These are phyloP conservation scores for Apamea crenata DNA, from an alignment of 2,888 invertebrate genomes.

Conservation along the genomic window DNA sequence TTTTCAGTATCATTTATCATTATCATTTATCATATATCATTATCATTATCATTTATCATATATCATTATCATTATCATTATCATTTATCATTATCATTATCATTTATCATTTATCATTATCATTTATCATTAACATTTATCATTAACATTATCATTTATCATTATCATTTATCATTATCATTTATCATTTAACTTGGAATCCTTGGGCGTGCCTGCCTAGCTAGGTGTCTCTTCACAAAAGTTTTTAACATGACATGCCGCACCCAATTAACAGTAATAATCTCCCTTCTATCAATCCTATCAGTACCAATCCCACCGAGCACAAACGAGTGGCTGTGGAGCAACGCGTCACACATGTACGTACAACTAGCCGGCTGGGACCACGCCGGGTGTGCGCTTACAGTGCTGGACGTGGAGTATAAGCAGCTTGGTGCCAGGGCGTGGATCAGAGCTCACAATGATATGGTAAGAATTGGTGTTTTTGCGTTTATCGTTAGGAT, in stretches of 20 bases:
- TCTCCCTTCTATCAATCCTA: conserved; percentile 27
- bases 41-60: too few relatives aligned
- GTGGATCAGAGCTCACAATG: conserved; percentile 83
- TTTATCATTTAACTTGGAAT: too few relatives aligned
- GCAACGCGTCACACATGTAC: conserved; percentile 94
- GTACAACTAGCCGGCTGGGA: conserved; percentile 96
- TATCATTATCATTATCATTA: too few relatives aligned
- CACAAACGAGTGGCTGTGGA: conserved; percentile 93
- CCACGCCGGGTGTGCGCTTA: conserved; percentile 95
- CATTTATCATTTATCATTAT: too few relatives aligned
- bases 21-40: too few relatives aligned
- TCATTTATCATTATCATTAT: too few relatives aligned
- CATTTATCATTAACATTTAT: too few relatives aligned
- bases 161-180: too few relatives aligned
- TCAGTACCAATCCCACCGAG: conserved; percentile 92
- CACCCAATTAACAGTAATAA: neutral
- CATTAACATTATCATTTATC: too few relatives aligned
- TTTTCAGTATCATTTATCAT: too few relatives aligned
- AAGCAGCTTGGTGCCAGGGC: conserved; percentile 86
- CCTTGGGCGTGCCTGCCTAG: neutral
- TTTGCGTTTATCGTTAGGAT: neutral
- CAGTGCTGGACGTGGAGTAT: conserved; percentile 94
- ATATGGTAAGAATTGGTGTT: conserved; percentile 71
- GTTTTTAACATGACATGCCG: neutral
- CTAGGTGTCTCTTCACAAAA: neutral